Percentiles rank a stretch among this genome's conserved stretches.
These are phyloP conservation scores for Cyanoliseus patagonus DNA, from an alignment of 2,113 vertebrate species.

Conservation along the genomic window DNA sequence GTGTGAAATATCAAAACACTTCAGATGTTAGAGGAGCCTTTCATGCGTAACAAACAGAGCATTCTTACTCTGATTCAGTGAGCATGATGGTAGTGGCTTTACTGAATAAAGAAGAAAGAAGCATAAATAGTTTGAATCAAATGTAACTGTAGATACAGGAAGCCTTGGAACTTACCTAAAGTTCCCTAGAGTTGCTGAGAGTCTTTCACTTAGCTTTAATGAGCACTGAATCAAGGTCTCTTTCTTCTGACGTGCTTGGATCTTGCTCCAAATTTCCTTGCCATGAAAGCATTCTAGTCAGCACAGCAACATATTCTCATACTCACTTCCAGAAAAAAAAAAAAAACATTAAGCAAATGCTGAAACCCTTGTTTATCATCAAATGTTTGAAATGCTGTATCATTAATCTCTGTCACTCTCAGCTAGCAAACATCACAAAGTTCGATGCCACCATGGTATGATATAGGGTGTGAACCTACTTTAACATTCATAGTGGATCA, in stretches of 20 bases:
- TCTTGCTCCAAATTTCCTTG: background rate
- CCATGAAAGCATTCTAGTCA: background rate
- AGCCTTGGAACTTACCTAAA: background rate
- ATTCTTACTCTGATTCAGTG: background rate
- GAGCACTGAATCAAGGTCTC: background rate
- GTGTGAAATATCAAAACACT: background rate
- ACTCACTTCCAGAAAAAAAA: background rate
- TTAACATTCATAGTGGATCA: background rate
- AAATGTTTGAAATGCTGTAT: background rate
- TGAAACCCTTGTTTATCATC: background rate
- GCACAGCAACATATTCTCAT: background rate
- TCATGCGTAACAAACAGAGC: background rate
- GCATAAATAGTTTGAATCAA: background rate
- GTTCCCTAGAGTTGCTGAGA: background rate
- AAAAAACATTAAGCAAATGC: background rate
- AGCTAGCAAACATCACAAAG: background rate
- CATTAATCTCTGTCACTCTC: background rate
- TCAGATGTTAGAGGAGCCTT: background rate
- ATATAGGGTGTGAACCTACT: background rate
- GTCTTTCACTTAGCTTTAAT: background rate
- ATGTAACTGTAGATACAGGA: background rate
- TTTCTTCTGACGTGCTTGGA: background rate
- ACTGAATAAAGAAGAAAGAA: background rate
- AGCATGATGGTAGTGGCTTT: background rate
- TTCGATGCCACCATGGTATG: background rate